These are phyloP conservation scores for Melinopterus prodromus DNA, from an alignment of 2,888 invertebrate genomes.

Conservation along the genomic window DNA sequence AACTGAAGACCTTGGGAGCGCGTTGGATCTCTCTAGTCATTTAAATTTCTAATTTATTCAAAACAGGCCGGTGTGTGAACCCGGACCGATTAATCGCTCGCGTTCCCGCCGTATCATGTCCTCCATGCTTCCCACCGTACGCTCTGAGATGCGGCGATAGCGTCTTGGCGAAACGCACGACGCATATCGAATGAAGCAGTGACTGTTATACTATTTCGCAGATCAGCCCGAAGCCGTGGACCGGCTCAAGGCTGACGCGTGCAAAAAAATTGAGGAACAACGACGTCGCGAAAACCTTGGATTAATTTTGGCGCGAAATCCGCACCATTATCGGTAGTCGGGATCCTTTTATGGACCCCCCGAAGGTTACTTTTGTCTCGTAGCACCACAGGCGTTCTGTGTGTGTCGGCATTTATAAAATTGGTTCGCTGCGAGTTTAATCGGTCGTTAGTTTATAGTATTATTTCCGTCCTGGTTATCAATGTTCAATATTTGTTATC, in stretches of 20 bases:
- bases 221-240: neutral
- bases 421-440: no score
- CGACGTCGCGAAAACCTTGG: conserved; percentile 18
- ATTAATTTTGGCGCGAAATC: conserved; percentile 16
- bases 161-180: neutral
- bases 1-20: neutral
- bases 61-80: conserved; percentile 13
- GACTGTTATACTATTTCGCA: neutral
- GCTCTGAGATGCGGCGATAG: neutral
- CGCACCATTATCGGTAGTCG: neutral
- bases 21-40: conserved; percentile 6
- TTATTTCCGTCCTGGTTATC: no score
- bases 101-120: no score
- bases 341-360: neutral
- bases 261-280: neutral
- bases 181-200: neutral
- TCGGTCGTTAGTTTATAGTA: no score
- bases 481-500: no score
- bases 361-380: neutral
- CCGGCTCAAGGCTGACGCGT: conserved; percentile 12
- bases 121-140: no score
- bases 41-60: conserved; percentile 26
- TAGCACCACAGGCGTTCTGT: neutral
- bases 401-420: no score
- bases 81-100: neutral